Percentiles rank a stretch among this genome's conserved stretches.
phyloP scores from a whole-genome alignment of 1,140 invertebrate species.

The Bombus ignitus region DNA sequence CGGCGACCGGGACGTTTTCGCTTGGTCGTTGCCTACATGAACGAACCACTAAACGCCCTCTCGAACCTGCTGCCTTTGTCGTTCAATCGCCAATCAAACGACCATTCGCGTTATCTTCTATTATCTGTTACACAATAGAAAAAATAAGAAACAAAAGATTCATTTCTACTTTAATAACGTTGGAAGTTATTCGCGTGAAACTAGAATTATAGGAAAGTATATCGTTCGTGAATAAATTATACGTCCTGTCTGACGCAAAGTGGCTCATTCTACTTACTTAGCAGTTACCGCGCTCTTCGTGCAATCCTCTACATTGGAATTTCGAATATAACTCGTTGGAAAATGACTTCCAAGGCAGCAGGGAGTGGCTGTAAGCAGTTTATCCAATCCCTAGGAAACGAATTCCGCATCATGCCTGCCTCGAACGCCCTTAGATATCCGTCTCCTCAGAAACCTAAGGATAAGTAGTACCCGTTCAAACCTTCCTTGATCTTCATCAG shows the following conservation, averaged over 20 bases:
- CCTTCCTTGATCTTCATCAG: conserved; percentile 39
- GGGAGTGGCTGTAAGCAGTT: conserved; percentile 76
- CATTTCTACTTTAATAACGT: neutral
- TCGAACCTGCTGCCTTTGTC: conserved; percentile 66
- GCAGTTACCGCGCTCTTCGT: neutral
- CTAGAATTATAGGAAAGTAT: neutral
- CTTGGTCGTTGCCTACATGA: conserved; percentile 73
- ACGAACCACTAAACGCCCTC: conserved; percentile 64
- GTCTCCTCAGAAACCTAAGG: conserved; percentile 41
- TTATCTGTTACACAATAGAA: neutral
- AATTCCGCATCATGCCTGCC: conserved; percentile 79
- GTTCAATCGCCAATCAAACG: conserved; percentile 1
- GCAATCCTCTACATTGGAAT: neutral
- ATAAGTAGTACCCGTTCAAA: conserved; percentile 40
- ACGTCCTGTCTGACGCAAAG: neutral
- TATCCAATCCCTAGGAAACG: conserved; percentile 71
- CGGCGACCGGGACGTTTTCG: conserved; percentile 68
- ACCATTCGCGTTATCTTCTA: neutral
- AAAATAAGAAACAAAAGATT: neutral
- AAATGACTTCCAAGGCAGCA: conserved; percentile 70
- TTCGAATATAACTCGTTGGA: neutral
- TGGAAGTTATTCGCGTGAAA: neutral
- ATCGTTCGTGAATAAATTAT: neutral
- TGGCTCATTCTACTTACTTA: neutral
- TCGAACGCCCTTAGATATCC: conserved; percentile 68